These are phyloP conservation scores for Galleria mellonella DNA, from an alignment of 1,140 invertebrate genomes.

Conservation along the genomic window DNA sequence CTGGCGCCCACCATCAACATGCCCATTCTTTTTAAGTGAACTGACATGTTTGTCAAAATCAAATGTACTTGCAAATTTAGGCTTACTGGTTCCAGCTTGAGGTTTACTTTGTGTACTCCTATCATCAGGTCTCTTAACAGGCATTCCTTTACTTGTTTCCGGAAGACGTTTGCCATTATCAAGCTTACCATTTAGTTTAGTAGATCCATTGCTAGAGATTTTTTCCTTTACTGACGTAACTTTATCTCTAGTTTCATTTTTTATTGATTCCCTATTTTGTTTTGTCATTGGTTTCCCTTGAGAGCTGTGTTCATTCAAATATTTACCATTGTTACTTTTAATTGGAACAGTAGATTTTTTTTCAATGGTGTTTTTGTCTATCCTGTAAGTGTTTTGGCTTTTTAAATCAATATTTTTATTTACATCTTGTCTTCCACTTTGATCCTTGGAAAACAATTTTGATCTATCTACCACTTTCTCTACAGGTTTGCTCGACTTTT, in stretches of 20 bases:
- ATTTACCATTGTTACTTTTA: conserved; percentile 26
- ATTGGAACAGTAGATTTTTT: conserved; percentile 24
- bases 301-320: conserved; percentile 41
- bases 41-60: conserved; percentile 64
- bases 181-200: conserved; percentile 31
- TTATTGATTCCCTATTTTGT: conserved; percentile 30
- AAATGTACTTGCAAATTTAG: conserved; percentile 39
- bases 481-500: conserved; percentile 31
- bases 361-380: conserved; percentile 62
- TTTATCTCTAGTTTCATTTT: conserved; percentile 34
- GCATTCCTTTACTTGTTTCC: conserved; percentile 29
- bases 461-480: conserved; percentile 30
- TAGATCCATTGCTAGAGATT: conserved; percentile 23
- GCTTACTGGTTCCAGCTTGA: conserved; percentile 36
- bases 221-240: conserved; percentile 28
- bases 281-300: conserved; percentile 51
- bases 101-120: conserved; percentile 26
- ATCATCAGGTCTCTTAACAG: conserved; percentile 39
- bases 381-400: conserved; percentile 62
- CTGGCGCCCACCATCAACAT: conserved; percentile 41
- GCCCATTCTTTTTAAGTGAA: conserved; percentile 39
- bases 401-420: conserved; percentile 64
- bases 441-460: conserved; percentile 35
- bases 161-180: conserved; percentile 32
- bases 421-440: conserved; percentile 22